Percentiles rank a stretch among this genome's conserved stretches.
These are phyloP conservation scores for Drosophila differens DNA, from an alignment of 2,888 invertebrate species.

Conservation along the genomic window DNA sequence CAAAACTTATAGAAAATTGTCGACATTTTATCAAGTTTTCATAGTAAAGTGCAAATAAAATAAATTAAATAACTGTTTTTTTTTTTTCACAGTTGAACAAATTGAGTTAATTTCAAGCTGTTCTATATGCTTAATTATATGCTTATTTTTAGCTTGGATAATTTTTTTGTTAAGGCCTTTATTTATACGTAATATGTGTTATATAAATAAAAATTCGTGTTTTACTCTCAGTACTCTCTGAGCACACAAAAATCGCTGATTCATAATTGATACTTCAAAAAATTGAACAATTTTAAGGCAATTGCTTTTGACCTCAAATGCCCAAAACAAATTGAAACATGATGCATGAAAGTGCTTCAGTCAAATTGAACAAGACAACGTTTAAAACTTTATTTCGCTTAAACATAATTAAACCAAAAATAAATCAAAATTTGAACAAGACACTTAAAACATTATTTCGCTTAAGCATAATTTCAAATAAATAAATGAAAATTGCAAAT, in stretches of 20 bases:
- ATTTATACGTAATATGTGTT: background rate
- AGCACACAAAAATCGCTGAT: background rate
- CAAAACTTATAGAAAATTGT: background rate
- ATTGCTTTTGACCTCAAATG: slow-evolving; percentile 1
- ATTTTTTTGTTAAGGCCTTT: background rate
- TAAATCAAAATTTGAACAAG: background rate
- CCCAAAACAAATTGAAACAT: background rate
- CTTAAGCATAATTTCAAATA: slow-evolving; percentile 32
- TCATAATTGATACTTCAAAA: background rate
- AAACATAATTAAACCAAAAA: slow-evolving; percentile 19
- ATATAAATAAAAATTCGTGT: background rate
- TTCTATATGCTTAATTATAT: background rate
- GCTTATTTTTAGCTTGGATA: background rate
- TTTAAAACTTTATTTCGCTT: slow-evolving; percentile 3
- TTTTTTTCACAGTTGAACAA: background rate
- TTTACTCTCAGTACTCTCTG: background rate
- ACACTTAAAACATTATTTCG: background rate
- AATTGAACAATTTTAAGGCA: background rate
- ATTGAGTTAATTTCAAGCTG: background rate
- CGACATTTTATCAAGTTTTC: background rate
- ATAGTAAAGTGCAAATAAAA: background rate
- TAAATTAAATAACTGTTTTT: background rate
- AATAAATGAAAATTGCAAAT: slow-evolving; percentile 25
- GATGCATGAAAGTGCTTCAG: background rate
- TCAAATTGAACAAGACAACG: background rate